phyloP scores from a whole-genome alignment of 1,140 invertebrate genomes.

The Centruroides vittatus region DNA sequence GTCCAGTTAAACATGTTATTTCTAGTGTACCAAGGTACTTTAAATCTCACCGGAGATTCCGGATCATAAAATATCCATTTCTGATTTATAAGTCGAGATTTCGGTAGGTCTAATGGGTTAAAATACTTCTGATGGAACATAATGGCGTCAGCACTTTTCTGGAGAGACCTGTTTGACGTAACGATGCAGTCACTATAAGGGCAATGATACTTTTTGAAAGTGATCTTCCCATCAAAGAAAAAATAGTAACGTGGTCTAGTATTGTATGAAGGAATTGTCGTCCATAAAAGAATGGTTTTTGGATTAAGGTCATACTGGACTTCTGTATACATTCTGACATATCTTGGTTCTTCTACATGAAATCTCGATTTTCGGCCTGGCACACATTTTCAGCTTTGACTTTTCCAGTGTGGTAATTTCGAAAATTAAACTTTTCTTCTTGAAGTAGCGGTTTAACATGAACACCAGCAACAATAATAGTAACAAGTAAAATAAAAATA shows the following conservation, averaged over 20 bases:
- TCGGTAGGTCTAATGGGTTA: constrained; percentile 11
- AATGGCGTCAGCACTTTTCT: constrained; percentile 15
- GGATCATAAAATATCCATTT: constrained; percentile 20
- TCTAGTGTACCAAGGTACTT: neutral
- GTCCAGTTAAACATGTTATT: constrained; percentile 17
- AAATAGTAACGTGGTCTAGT: constrained; percentile 8
- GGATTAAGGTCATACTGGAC: too few species aligned
- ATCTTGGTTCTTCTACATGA: too few species aligned
- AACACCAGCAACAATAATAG: too few species aligned
- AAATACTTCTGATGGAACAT: constrained; percentile 18
- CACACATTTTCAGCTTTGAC: too few species aligned
- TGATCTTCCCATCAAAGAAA: constrained; percentile 1
- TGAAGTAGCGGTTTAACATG: too few species aligned
- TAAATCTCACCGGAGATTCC: constrained; percentile 18
- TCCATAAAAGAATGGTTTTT: constrained; percentile 6
- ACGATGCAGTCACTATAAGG: constrained; percentile 18
- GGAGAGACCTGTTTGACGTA: constrained; percentile 15
- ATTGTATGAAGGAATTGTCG: constrained; percentile 1
- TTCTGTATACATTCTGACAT: too few species aligned
- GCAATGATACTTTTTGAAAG: constrained; percentile 12
- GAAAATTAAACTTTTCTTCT: too few species aligned
- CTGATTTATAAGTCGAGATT: constrained; percentile 8
- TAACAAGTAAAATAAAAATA: too few species aligned
- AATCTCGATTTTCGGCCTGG: too few species aligned
- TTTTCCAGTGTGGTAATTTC: too few species aligned